Base-by-base conservation (phyloP, 2,113 vertebrate genomes). In the Empidonax traillii region DNA sequence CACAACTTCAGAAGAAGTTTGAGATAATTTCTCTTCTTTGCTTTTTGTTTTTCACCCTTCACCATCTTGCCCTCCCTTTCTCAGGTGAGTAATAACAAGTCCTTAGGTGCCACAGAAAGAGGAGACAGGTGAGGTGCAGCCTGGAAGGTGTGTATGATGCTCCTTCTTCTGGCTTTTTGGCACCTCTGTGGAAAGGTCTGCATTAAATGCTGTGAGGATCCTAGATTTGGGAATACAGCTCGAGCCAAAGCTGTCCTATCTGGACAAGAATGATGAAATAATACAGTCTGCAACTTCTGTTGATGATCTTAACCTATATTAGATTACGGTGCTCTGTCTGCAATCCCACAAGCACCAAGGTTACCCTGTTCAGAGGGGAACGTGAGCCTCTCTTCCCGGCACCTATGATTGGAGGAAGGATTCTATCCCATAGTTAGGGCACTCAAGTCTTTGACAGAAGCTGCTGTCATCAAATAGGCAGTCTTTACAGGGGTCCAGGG, bases 371-470 rank as follows among this genome's bases (percentile, higher is more conserved):
- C 67, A 43, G 13, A 89, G 19, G 8, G 22, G 35, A 80, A 81
- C 19, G 41, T 33, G 37, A 56, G 1, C 0, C 12, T 17, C 6
- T 66, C 20, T 44, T 75, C 23, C 49, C 44, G 39, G 24, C 27
- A 31, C 10, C 6, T 49, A 4, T 28, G 37, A 23, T 27, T 51
- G 33, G 14, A 76, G 14, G 12, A 62, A 51, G 37, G 33, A 62
- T 41, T 59, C 12, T 59, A 2, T 67, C 33, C 0, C 0, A 7
- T 52, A 12, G 15, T 15, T 14, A 9, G 21, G 11, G 4, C 18
- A 56, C 23, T 6, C 7, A 67, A 0, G 44, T 87, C 21, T 53
- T 53, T 31, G 5, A 15, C 46, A 82, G 52, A 77, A 12, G 31
- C 9, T 90, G 31, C 52, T 66, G 46, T 31, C 27, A 44, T 49